These are phyloP conservation scores for Bembecia ichneumoniformis DNA, from an alignment of 2,888 invertebrate species.

Conservation along the genomic window DNA sequence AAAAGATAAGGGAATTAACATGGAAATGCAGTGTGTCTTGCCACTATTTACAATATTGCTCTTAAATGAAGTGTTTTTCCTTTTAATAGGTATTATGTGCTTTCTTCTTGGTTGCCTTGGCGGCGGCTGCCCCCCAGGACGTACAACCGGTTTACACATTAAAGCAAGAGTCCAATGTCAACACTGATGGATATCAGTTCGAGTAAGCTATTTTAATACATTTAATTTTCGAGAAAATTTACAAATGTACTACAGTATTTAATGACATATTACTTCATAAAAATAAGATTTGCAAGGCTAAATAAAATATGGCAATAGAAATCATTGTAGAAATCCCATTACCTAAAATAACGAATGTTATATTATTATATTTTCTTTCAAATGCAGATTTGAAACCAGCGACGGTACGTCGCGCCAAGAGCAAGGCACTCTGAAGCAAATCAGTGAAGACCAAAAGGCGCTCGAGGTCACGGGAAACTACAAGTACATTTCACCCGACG, in stretches of 20 bases:
- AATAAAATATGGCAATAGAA: no score
- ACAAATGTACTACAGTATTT: no score
- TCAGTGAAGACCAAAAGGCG: constrained; percentile 61
- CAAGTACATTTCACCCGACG: constrained; percentile 68
- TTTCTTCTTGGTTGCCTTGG: constrained; percentile 33
- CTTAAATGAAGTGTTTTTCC: background rate
- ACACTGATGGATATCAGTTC: constrained; percentile 48
- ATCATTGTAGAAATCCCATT: no score
- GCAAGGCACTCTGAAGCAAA: constrained; percentile 64
- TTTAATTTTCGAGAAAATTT: no score
- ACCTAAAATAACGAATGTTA: background rate
- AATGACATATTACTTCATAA: no score
- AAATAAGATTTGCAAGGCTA: no score
- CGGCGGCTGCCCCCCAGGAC: constrained; percentile 36
- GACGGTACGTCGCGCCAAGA: constrained; percentile 68
- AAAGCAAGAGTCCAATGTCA: constrained; percentile 42
- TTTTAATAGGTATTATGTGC: constrained; percentile 34
- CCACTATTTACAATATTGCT: background rate
- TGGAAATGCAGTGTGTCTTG: no score
- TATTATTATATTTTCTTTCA: background rate
- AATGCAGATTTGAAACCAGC: constrained; percentile 59
- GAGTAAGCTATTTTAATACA: constrained; percentile 28
- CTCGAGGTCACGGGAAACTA: constrained; percentile 67
- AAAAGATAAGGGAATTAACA: no score
- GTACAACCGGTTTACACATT: constrained; percentile 38